phyloP scores from a whole-genome alignment of 2,113 vertebrate species.

The Ellobius talpinus region DNA sequence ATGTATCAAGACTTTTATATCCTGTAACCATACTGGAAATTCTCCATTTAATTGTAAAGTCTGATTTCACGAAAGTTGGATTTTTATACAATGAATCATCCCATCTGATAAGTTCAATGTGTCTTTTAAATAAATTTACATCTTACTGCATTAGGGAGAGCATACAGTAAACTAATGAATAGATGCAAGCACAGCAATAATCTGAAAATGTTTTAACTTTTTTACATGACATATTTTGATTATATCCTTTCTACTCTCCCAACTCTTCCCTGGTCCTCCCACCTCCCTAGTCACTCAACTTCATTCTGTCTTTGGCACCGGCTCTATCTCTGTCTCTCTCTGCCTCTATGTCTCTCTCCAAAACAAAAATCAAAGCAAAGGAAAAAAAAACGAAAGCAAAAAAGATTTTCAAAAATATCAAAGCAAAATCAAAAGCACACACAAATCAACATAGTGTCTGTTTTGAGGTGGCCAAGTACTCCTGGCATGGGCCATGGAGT shows the following conservation, averaged over 20 bases:
- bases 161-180: neutral
- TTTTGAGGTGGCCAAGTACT: neutral
- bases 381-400: neutral
- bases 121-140: slow-evolving; percentile 14
- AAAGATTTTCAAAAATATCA: neutral
- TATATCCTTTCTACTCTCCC: neutral
- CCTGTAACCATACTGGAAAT: neutral
- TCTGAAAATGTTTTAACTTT: neutral
- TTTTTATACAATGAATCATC: neutral
- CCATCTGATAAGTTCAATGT: neutral
- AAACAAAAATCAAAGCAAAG: neutral
- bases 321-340: neutral
- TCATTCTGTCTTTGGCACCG: neutral
- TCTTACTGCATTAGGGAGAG: neutral
- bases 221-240: neutral
- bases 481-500: neutral
- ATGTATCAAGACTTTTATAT: neutral
- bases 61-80: neutral
- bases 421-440: neutral
- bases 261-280: neutral
- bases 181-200: neutral
- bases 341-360: neutral
- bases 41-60: neutral
- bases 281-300: neutral
- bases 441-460: neutral